phyloP scores from a whole-genome alignment of 2,113 vertebrate genomes.

The Tylochromis polylepis region DNA sequence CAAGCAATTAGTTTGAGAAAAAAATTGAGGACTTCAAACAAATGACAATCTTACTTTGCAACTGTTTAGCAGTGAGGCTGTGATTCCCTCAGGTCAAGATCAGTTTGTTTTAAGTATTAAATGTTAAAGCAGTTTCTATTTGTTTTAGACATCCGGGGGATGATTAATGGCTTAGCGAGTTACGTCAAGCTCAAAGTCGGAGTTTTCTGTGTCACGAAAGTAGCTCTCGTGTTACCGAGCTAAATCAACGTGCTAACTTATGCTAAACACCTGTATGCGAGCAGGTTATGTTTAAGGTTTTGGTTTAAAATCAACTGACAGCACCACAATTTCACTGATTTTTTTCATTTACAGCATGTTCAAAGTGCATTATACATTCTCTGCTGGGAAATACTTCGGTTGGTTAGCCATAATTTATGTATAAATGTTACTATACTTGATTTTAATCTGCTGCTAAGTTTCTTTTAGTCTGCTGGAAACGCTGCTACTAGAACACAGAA shows the following conservation, averaged over 20 bases:
- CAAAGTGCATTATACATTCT: rapidly evolving
- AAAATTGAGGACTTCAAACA: neutral
- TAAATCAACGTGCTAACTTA: neutral
- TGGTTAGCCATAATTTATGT: neutral
- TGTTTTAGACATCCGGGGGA: neutral
- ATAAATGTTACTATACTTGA: neutral
- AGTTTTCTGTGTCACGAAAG: neutral
- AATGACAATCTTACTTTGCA: neutral
- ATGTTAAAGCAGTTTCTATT: neutral
- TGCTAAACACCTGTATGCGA: neutral
- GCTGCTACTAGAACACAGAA: neutral
- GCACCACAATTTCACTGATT: rapidly evolving
- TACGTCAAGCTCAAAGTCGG: neutral
- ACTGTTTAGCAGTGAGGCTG: neutral
- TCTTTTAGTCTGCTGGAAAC: neutral
- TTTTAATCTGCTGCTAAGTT: neutral
- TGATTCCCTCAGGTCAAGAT: neutral
- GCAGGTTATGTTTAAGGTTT: too few relatives aligned
- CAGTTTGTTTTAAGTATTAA: neutral
- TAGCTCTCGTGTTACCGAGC: rapidly evolving
- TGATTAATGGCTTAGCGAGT: neutral
- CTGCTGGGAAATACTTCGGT: rapidly evolving
- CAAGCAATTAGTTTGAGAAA: neutral
- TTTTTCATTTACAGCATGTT: neutral
- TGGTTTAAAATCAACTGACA: rapidly evolving